These are phyloP conservation scores for Notoglanidium macrostoma DNA, from an alignment of 2,797 vertebrate genomes.

Conservation along the genomic window DNA sequence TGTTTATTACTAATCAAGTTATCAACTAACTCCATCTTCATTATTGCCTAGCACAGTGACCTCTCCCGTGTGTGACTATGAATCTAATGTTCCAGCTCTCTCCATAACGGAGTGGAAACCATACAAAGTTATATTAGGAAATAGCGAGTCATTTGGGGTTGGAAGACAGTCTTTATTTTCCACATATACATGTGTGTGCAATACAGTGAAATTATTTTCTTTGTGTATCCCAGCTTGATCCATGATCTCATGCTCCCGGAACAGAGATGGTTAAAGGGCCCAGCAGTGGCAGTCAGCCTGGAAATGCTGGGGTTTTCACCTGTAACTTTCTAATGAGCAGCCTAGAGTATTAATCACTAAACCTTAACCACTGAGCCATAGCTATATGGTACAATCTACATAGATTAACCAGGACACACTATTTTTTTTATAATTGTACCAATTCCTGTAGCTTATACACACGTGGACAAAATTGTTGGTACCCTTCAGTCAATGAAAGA, in stretches of 20 bases:
- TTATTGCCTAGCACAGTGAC: too few relatives aligned
- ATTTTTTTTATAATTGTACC: too few relatives aligned
- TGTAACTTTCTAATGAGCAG: background rate
- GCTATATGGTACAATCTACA: background rate
- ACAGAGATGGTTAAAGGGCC: background rate
- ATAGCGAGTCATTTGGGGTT: background rate
- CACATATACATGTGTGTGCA: background rate
- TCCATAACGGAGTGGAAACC: background rate
- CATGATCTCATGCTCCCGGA: background rate
- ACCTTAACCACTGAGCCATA: background rate
- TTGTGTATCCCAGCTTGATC: background rate
- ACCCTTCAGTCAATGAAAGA: too few relatives aligned
- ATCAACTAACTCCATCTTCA: too few relatives aligned
- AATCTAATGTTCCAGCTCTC: background rate
- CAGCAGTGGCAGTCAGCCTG: background rate
- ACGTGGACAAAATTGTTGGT: too few relatives aligned
- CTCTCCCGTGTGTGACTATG: too few relatives aligned
- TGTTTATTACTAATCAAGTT: too few relatives aligned
- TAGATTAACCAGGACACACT: background rate
- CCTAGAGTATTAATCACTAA: background rate
- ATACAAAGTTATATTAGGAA: background rate
- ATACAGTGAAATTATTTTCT: background rate
- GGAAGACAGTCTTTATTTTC: background rate
- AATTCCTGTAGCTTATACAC: background rate
- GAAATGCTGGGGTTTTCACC: background rate